A percentile compares a stretch with the other conserved stretches of the same genome.
Conservation (phyloP, 2,888 invertebrate species). For the Apotomis capreana region DNA sequence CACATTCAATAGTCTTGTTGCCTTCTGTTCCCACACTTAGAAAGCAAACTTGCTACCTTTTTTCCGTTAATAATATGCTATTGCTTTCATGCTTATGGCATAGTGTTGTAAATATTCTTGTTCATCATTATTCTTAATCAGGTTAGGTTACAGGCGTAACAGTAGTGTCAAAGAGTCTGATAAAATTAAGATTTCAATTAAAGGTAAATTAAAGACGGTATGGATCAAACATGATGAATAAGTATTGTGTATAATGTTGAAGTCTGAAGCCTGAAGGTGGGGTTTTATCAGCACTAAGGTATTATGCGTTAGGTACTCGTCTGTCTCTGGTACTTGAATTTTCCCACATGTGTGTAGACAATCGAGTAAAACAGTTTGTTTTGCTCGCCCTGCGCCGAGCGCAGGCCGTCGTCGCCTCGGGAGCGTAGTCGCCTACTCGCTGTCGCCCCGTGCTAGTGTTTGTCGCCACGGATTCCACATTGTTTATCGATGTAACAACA, state of each 20-base stretch:
- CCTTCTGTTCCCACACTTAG: constrained; percentile 66
- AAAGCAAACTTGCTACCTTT: constrained; percentile 49
- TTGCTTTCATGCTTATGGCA: constrained; percentile 5
- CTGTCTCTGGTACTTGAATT: constrained; percentile 65
- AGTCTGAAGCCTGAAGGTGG: not conserved
- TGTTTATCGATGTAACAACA: constrained; percentile 58
- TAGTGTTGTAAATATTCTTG: not conserved
- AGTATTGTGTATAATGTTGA: constrained; percentile 6
- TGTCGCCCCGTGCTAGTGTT: constrained; percentile 66
- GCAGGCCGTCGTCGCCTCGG: constrained; percentile 59
- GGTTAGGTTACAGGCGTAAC: not conserved
- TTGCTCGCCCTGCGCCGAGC: constrained; percentile 61
- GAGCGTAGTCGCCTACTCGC: constrained; percentile 63
- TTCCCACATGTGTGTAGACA: constrained; percentile 75
- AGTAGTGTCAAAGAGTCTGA: not conserved
- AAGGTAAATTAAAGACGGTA: not conserved
- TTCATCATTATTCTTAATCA: not conserved
- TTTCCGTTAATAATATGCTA: constrained; percentile 6
- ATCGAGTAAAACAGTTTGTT: constrained; percentile 68
- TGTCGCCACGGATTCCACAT: constrained; percentile 51
- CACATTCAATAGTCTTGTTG: constrained; percentile 64
- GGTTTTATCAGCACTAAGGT: constrained; percentile 41
- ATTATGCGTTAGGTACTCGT: constrained; percentile 50
- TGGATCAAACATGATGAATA: not conserved
- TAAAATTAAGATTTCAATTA: too few relatives aligned